Percentiles rank a stretch among this genome's conserved stretches.
phyloP scores from a whole-genome alignment of 2,888 invertebrate genomes.

The Noctua fimbriata region DNA sequence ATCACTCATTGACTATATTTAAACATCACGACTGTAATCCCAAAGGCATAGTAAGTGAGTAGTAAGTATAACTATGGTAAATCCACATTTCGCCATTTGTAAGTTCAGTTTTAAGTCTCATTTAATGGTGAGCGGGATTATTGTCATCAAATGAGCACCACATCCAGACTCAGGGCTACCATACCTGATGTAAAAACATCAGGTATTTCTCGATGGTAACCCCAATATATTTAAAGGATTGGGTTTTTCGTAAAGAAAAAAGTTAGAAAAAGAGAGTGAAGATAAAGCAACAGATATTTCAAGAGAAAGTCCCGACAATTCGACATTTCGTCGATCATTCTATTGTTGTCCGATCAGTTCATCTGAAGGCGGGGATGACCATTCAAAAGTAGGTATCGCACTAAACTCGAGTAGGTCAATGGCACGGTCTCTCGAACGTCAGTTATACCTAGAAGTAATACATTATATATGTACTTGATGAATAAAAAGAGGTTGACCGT shows the following conservation, averaged over 20 bases:
- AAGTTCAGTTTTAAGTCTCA: neutral
- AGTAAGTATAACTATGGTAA: neutral
- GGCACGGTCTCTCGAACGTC: slow-evolving; percentile 48
- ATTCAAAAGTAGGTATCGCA: slow-evolving; percentile 49
- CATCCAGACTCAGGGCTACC: neutral
- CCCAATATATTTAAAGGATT: neutral
- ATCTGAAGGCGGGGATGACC: slow-evolving; percentile 60
- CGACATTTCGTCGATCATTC: slow-evolving; percentile 54
- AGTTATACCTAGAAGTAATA: slow-evolving; percentile 8
- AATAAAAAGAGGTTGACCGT: slow-evolving; percentile 44
- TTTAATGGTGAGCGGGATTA: neutral
- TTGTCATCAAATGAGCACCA: neutral
- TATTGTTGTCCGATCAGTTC: slow-evolving; percentile 67
- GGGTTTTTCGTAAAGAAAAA: neutral
- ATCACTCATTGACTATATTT: neutral
- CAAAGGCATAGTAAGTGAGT: neutral
- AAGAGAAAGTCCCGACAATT: slow-evolving; percentile 56
- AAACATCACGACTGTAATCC: neutral
- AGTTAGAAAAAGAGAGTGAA: slow-evolving; percentile 11
- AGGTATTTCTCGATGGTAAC: no score
- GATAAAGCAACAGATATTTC: slow-evolving; percentile 27
- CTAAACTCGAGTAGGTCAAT: slow-evolving; percentile 65
- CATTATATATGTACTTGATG: slow-evolving; percentile 15
- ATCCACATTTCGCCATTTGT: neutral
- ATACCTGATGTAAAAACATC: neutral